Evolutionary conservation across 53 echinoderm and acorn worm species (phyloP).

Genomic region (Arbacia lixula): DNA sequence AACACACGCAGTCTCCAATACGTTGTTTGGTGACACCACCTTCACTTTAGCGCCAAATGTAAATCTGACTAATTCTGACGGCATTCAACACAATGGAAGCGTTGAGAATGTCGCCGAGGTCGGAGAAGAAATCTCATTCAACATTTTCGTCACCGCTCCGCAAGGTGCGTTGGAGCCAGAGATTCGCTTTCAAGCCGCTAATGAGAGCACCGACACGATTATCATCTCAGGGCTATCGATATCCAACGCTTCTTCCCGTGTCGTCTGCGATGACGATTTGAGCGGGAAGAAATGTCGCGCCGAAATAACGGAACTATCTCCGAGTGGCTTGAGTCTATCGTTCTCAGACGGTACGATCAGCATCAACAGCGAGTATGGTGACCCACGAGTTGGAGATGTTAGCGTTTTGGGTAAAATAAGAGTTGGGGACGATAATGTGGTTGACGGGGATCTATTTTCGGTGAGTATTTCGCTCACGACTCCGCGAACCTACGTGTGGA

Average conservation of each 20-base stretch:
- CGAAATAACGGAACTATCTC: background rate
- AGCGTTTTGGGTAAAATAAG: background rate
- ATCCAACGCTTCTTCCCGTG: conserved; percentile 5
- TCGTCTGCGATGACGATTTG: background rate
- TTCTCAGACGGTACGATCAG: conserved; percentile 13
- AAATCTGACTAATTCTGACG: conserved; percentile 10
- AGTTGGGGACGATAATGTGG: conserved; percentile 13
- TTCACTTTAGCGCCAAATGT: conserved; percentile 5
- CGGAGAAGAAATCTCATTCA: conserved; percentile 13
- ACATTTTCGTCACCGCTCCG: background rate
- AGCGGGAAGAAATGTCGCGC: conserved; percentile 2
- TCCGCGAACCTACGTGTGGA: conserved; percentile 3
- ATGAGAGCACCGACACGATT: background rate
- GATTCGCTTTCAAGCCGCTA: background rate
- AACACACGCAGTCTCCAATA: background rate
- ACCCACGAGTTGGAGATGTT: background rate
- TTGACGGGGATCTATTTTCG: background rate
- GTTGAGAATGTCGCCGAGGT: background rate
- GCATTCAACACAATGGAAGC: background rate
- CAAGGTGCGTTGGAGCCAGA: background rate
- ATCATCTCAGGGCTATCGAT: background rate
- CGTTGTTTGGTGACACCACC: background rate
- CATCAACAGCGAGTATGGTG: background rate
- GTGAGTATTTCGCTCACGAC: background rate
- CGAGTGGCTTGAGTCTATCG: background rate